Base-by-base conservation (phyloP, 2,113 vertebrate species). In the Eidolon helvum region DNA sequence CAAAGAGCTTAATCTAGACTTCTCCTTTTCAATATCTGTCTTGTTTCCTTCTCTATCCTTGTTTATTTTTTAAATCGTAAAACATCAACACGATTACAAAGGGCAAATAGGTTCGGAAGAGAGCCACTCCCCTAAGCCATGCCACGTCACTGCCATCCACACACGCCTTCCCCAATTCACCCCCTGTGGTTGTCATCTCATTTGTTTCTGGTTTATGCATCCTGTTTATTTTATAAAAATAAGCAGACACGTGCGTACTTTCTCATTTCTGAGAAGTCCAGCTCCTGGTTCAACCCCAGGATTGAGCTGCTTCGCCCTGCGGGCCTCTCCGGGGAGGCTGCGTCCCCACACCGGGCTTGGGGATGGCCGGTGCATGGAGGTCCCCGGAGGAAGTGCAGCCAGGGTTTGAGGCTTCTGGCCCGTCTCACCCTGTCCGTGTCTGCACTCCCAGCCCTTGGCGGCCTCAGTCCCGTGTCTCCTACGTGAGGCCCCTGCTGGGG, bases 291-390 rank as follows among this genome's bases (percentile, higher is more conserved):
- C n/a, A 26, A 45, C 35, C 35, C 24, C 19, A 1, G 8, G 35
- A 24, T 12, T 8, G 16, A 45, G 14, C 24, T 38, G 19, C 48
- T 40, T 53, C 16, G 9, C 10, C 22, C 1, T 15, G 16, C 0
- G 10, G 72, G 65, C 53, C 3, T 45, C 45, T 10, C 45, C 10
- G 2, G 45, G 45, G 45, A 45, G 45, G 45, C 45, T 45, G 45
- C 10, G 45, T 14, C 21, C 4, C 14, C 11, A 2, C 61, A 15
- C 10, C 5, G 22, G 50, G 28, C 24, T 7, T 4, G 3, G 14
- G 30, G 0, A 12, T 30, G 22, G 16, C 21, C 57, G 5, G 1
- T 6, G 5, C 19, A 3, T 2, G 3, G 18, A 2, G 9, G 3
- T 5, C 24, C 55, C 12, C 10, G 61, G 4, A 6, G 19, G 63